Percentiles rank a stretch among this genome's conserved stretches.
These are phyloP conservation scores for Cantharis rufa DNA, from an alignment of 2,888 invertebrate species.

Conservation along the genomic window DNA sequence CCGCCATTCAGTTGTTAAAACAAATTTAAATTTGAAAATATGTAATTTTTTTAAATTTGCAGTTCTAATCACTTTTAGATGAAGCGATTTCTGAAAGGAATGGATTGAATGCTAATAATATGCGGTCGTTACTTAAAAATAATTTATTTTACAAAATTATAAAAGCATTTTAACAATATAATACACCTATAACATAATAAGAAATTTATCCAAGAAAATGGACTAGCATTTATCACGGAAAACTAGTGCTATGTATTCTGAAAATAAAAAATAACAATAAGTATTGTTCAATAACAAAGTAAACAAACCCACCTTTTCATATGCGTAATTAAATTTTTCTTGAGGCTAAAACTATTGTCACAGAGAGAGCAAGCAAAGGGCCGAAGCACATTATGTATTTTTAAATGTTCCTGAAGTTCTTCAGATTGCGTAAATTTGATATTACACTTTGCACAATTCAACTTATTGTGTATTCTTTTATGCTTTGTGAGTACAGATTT, in stretches of 20 bases:
- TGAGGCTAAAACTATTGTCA: constrained; percentile 62
- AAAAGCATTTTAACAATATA: not conserved
- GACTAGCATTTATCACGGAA: not conserved
- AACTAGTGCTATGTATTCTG: constrained; percentile 1
- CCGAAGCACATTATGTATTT: constrained; percentile 62
- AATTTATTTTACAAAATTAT: not conserved
- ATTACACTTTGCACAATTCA: constrained; percentile 61
- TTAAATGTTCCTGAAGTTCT: constrained; percentile 63
- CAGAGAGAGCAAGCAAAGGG: constrained; percentile 64
- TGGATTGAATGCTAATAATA: not conserved
- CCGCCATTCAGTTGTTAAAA: too few species aligned
- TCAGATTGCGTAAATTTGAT: constrained; percentile 66
- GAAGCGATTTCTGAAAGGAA: too few species aligned
- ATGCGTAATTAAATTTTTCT: constrained; percentile 65
- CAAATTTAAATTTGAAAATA: too few species aligned
- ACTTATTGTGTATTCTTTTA: constrained; percentile 60
- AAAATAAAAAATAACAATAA: not conserved
- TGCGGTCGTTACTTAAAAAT: not conserved
- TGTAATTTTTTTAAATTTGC: too few species aligned
- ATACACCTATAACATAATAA: not conserved
- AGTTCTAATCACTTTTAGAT: too few species aligned
- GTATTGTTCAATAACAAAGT: not conserved
- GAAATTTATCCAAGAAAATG: not conserved
- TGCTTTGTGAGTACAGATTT: constrained; percentile 50
- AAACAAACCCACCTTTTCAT: constrained; percentile 54